Base-by-base conservation (phyloP, 2,888 invertebrate genomes). In the Erebia ligea region DNA sequence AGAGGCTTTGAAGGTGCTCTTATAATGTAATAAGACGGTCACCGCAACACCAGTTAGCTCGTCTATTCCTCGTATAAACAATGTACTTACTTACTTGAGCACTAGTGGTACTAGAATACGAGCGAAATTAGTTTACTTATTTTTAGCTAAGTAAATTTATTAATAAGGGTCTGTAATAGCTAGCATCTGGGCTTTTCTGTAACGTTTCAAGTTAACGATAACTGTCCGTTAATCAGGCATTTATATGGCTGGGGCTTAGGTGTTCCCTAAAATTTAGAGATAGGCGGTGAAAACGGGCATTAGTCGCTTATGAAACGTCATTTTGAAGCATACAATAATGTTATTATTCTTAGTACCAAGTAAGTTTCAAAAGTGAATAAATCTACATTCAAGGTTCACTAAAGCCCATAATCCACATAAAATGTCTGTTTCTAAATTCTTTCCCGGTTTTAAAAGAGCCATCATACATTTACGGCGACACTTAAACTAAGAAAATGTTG, bases 361-460 rank as follows among this genome's bases (percentile, higher is more conserved):
- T 50, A n/a, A 2, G 54, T 48, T 21, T 15, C 3, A 73, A 67
- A 73, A 62, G 65, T 58, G 40, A 73, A 68, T 67, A 71, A 69
- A 65, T 69, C 70, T 58, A 73, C 68, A 83, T 84, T 84, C 83
- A 82, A 85, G 83, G 86, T 86, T 85, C 88, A 54, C 86, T 86
- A 85, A 84, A 86, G 90, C 89, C 90, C 88, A 87, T 91, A 90
- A 91, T 34, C 34, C 89, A 86, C 89, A 81, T 86, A 89, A 89
- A 90, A 91, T 90, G 91, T 89, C 90, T 91, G 91, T 91, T 90
- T 88, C 88, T 90, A 91, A 92, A 92, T 92, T 91, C 90, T 92
- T 91, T 91, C 83, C 89, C 89, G 90, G 90, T 92, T 90, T 89
- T 88, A 90, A 91, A 91, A 91, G 89, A 90, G 86, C 89, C 89